Evolutionary conservation across 1,140 invertebrate species (phyloP).

Genomic region (Pantala flavescens): DNA sequence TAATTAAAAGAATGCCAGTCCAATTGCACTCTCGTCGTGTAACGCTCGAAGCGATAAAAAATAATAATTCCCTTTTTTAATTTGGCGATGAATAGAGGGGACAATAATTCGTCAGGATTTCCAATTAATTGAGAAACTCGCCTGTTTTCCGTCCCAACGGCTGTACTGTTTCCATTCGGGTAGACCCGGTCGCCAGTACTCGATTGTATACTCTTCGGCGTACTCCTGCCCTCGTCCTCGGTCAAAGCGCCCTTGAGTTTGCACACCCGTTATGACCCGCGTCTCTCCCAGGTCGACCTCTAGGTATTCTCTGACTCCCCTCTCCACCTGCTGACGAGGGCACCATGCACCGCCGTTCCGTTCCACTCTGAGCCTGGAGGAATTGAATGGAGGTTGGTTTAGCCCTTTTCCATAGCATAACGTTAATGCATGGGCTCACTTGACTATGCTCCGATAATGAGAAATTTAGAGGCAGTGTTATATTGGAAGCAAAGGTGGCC

Average conservation of each 20-base stretch:
- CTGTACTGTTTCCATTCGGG: conserved; percentile 52
- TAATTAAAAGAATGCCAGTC: too few species aligned
- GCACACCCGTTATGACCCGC: conserved; percentile 57
- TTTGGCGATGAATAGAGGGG: too few species aligned
- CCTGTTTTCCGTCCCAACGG: conserved; percentile 50
- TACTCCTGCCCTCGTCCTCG: conserved; percentile 68
- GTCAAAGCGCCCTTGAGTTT: conserved; percentile 69
- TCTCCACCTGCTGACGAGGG: conserved; percentile 57
- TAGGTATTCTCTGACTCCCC: conserved; percentile 58
- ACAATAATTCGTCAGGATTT: background rate
- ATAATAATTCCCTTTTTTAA: too few species aligned
- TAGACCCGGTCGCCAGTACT: conserved; percentile 58
- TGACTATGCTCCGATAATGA: too few species aligned
- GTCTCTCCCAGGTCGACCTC: conserved; percentile 58
- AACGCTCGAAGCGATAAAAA: too few species aligned
- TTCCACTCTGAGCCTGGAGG: conserved; percentile 58
- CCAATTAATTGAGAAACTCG: conserved; percentile 29
- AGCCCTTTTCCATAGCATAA: too few species aligned
- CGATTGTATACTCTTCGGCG: conserved; percentile 59
- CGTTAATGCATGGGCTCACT: too few species aligned
- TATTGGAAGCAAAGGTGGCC: too few species aligned
- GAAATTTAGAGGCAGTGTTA: too few species aligned
- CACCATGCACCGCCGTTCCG: conserved; percentile 75
- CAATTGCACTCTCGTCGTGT: too few species aligned
- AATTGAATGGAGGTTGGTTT: background rate